These are phyloP conservation scores for Dasyurus viverrinus DNA, from an alignment of 2,113 vertebrate species.

Conservation along the genomic window DNA sequence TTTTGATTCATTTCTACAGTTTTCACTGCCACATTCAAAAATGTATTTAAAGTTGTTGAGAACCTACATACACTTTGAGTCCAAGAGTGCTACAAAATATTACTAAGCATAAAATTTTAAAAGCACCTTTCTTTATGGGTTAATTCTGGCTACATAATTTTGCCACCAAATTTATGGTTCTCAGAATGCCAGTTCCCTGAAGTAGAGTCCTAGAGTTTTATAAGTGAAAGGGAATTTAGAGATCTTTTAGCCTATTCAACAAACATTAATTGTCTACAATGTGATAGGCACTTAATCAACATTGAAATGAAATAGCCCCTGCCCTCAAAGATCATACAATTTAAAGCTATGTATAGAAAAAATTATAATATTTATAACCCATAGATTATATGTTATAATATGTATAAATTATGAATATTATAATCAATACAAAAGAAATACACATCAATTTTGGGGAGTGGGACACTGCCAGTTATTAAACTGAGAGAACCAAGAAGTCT, in stretches of 20 bases:
- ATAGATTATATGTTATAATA: neutral
- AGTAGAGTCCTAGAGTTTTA: neutral
- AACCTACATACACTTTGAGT: neutral
- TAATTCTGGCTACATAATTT: neutral
- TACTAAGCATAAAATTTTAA: neutral
- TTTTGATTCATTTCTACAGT: neutral
- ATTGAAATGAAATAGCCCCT: neutral
- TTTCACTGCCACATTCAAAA: slow-evolving; percentile 8
- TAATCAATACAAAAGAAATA: neutral
- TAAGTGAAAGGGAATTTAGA: neutral
- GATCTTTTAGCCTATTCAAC: neutral
- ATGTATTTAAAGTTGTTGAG: neutral
- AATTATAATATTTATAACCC: no score
- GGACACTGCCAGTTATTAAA: no score
- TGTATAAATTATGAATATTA: neutral
- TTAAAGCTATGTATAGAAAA: neutral
- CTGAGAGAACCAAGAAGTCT: neutral
- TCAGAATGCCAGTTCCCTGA: neutral
- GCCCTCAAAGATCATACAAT: neutral
- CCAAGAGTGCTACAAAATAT: neutral
- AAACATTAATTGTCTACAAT: neutral
- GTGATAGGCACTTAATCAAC: neutral
- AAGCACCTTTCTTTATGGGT: neutral
- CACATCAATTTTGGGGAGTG: neutral
- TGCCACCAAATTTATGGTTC: neutral